These are phyloP conservation scores for Phrynocephalus vlangalii DNA, from an alignment of 2,797 vertebrate genomes.

Conservation along the genomic window DNA sequence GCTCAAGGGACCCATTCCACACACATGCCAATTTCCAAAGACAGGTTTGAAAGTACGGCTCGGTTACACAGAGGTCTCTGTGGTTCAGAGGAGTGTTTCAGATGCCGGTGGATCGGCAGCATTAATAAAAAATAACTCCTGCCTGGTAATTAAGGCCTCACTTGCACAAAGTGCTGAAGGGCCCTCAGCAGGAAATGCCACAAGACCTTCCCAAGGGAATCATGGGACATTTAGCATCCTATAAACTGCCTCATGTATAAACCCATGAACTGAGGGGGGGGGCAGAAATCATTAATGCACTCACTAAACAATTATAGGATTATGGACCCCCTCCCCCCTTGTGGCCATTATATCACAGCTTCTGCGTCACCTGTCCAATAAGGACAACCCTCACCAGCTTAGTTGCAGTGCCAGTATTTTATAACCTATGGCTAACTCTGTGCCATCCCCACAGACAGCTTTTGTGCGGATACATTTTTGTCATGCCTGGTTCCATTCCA, in stretches of 20 bases:
- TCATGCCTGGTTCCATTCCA: slow-evolving; percentile 61
- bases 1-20: slow-evolving; percentile 20
- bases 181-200: slow-evolving; percentile 18
- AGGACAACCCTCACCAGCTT: slow-evolving; percentile 8
- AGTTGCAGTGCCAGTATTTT: slow-evolving; percentile 38
- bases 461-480: slow-evolving; percentile 21
- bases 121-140: slow-evolving; percentile 28
- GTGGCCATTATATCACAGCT: slow-evolving; percentile 27
- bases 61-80: background rate
- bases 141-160: slow-evolving; percentile 17
- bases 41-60: slow-evolving; percentile 31
- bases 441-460: slow-evolving; percentile 38
- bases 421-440: slow-evolving; percentile 13
- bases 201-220: slow-evolving; percentile 24
- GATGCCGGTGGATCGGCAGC: slow-evolving; percentile 5
- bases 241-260: background rate
- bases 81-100: background rate
- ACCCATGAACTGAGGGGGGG: background rate
- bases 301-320: slow-evolving; percentile 15
- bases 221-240: slow-evolving; percentile 14
- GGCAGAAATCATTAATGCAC: slow-evolving; percentile 9
- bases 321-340: slow-evolving; percentile 24
- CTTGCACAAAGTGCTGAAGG: slow-evolving; percentile 19
- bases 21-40: slow-evolving; percentile 43
- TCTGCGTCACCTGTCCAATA: slow-evolving; percentile 22